phyloP scores from a whole-genome alignment of 2,113 vertebrate genomes.

The Okapia johnstoni region DNA sequence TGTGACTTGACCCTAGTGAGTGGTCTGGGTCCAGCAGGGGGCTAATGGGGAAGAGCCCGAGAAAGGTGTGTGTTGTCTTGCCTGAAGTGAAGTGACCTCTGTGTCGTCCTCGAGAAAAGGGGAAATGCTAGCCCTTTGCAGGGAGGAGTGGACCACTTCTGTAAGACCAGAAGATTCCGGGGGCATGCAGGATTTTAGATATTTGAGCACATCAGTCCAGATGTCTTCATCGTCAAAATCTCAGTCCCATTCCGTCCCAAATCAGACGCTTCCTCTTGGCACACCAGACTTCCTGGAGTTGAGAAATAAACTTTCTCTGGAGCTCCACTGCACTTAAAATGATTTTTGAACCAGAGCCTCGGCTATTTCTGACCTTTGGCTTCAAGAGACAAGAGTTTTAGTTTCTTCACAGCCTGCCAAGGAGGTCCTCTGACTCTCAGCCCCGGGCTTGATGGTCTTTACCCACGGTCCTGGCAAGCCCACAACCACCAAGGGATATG shows the following conservation, averaged over 20 bases:
- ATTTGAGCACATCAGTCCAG: neutral
- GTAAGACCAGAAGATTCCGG: neutral
- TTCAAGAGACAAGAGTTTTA: neutral
- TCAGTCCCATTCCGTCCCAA: neutral
- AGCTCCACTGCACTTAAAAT: neutral
- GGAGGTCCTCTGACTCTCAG: neutral
- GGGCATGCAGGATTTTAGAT: neutral
- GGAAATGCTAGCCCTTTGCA: neutral
- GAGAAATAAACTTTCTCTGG: neutral
- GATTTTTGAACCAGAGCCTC: neutral
- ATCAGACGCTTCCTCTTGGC: neutral
- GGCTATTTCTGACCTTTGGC: neutral
- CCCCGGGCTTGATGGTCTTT: accelerated
- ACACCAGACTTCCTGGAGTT: neutral
- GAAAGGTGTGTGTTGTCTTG: accelerated
- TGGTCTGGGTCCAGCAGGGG: neutral
- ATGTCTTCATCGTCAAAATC: neutral
- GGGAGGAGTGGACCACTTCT: no score
- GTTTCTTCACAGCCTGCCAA: neutral
- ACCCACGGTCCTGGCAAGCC: accelerated
- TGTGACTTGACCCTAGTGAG: neutral
- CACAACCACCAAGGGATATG: accelerated
- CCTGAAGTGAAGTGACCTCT: neutral
- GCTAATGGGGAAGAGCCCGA: neutral
- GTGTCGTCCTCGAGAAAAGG: neutral